phyloP scores from a whole-genome alignment of 2,797 vertebrate species.

The Remorina albescens region DNA sequence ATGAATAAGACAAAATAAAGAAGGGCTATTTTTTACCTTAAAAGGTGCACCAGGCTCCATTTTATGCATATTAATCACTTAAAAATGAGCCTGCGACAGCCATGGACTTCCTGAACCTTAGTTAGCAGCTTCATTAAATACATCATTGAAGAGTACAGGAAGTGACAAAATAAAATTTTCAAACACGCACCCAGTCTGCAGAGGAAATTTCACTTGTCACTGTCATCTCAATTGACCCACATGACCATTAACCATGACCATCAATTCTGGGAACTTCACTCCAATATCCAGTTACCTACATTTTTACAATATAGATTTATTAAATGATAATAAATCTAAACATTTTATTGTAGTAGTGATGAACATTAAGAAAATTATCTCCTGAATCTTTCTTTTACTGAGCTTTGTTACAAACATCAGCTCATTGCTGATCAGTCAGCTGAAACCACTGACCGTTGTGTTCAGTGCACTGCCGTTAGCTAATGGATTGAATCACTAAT shows the following conservation, averaged over 20 bases:
- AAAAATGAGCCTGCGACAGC: slow-evolving; percentile 2
- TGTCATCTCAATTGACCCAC: too few relatives aligned
- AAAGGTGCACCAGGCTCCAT: slow-evolving; percentile 2
- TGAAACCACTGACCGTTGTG: too few relatives aligned
- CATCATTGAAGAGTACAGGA: not conserved
- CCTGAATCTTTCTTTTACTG: too few relatives aligned
- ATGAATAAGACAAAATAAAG: slow-evolving; percentile 23
- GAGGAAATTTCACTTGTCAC: not conserved
- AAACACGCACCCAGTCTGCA: too few relatives aligned
- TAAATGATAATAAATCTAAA: too few relatives aligned
- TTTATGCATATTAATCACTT: slow-evolving; percentile 23
- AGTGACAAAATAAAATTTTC: not conserved
- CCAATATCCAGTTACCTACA: not conserved
- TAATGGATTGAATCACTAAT: not conserved
- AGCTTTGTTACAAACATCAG: too few relatives aligned
- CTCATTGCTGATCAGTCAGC: too few relatives aligned
- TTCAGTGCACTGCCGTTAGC: not conserved
- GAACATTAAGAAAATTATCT: too few relatives aligned
- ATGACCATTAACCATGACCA: too few relatives aligned
- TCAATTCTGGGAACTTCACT: not conserved
- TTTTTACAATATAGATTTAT: too few relatives aligned
- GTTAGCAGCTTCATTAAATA: not conserved
- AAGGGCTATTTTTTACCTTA: slow-evolving; percentile 22
- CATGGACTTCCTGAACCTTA: not conserved
- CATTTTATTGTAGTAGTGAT: too few relatives aligned